Evolutionary conservation across 2,113 vertebrate genomes (phyloP).

Genomic region (Paedocypris sp.): DNA sequence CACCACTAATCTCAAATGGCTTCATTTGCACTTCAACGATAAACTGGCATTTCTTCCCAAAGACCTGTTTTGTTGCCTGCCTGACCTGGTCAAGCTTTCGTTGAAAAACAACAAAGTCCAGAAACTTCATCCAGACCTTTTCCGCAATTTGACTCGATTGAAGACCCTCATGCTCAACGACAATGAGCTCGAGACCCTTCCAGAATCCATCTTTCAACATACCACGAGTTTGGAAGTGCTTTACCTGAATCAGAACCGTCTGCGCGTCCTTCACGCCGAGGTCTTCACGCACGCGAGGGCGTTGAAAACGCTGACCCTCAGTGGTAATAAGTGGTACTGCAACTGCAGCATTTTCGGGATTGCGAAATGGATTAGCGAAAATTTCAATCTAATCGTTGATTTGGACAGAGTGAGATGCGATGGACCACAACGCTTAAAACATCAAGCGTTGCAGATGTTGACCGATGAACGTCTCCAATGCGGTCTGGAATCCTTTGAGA

Average conservation of each 20-base stretch:
- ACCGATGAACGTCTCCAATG: constrained; percentile 36
- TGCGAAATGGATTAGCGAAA: constrained; percentile 62
- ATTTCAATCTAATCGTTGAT: constrained; percentile 41
- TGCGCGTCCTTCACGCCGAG: constrained; percentile 44
- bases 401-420: constrained; percentile 37
- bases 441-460: constrained; percentile 38
- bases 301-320: constrained; percentile 45
- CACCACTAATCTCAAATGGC: constrained; percentile 62
- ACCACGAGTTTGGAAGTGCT: constrained; percentile 51
- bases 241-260: constrained; percentile 43
- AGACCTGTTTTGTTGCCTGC: constrained; percentile 64
- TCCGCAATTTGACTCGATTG: constrained; percentile 57
- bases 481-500: neutral
- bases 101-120: constrained; percentile 59
- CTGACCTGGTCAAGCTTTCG: constrained; percentile 60
- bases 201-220: constrained; percentile 55
- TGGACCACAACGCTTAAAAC: constrained; percentile 24
- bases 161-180: constrained; percentile 51
- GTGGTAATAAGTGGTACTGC: constrained; percentile 70
- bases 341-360: constrained; percentile 65
- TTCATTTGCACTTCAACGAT: constrained; percentile 62
- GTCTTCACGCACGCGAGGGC: constrained; percentile 37
- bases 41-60: constrained; percentile 60
- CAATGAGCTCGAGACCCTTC: constrained; percentile 57
- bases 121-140: constrained; percentile 58